phyloP scores from a whole-genome alignment of 2,888 invertebrate species.

The Hoplodrina ambigua region DNA sequence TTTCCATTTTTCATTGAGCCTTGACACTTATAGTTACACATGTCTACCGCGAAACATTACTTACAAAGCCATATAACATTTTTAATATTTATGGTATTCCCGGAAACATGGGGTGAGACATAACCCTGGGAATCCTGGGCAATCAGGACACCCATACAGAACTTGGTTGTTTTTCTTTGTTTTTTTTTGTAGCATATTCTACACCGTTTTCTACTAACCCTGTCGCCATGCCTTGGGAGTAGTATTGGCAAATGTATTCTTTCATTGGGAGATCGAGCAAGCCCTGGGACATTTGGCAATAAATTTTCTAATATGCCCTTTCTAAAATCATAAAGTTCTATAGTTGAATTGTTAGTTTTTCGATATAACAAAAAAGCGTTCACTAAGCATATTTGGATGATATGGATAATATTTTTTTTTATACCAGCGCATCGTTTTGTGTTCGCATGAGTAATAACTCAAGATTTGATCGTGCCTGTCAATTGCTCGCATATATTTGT shows the following conservation, averaged over 20 bases:
- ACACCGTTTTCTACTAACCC: no score
- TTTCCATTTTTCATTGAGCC: slow-evolving; percentile 31
- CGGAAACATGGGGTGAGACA: slow-evolving; percentile 37
- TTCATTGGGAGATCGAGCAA: no score
- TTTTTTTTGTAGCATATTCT: slow-evolving; percentile 37
- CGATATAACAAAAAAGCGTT: slow-evolving; percentile 48
- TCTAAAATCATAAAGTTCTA: slow-evolving; percentile 42
- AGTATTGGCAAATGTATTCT: no score
- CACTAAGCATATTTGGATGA: slow-evolving; percentile 50
- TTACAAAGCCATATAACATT: no score
- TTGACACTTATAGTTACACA: slow-evolving; percentile 27
- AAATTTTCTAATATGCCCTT: no score
- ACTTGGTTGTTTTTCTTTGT: slow-evolving; percentile 35
- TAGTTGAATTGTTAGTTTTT: slow-evolving; percentile 33
- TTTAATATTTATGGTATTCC: no score
- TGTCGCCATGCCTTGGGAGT: no score
- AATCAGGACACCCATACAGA: slow-evolving; percentile 39
- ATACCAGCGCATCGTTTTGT: slow-evolving; percentile 54
- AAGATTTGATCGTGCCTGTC: no score
- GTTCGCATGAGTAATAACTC: slow-evolving; percentile 45
- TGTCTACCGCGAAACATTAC: no score
- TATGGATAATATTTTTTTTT: slow-evolving; percentile 54
- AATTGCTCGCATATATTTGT: no score
- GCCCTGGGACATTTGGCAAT: no score
- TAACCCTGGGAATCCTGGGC: slow-evolving; percentile 40